Percentiles rank a stretch among this genome's conserved stretches.
These are phyloP conservation scores for Trichomalopsis sarcophagae DNA, from an alignment of 1,140 invertebrate genomes.

Conservation along the genomic window DNA sequence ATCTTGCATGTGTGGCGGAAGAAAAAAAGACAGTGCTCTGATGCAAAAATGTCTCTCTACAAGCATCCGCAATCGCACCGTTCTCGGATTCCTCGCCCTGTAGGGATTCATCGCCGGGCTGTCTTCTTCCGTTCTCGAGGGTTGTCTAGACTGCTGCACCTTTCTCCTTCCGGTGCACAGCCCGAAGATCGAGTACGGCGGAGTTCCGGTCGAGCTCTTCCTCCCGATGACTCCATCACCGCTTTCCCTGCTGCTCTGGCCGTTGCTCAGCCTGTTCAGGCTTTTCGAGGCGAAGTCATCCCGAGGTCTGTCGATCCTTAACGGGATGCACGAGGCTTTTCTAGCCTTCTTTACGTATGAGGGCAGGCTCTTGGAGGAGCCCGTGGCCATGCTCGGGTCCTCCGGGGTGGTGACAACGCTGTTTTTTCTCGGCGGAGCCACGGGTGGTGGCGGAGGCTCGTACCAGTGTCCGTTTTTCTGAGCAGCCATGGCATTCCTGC, in stretches of 20 bases:
- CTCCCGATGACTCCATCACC: constrained; percentile 49
- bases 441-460: background rate
- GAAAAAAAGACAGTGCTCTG: no score
- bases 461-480: constrained; percentile 41
- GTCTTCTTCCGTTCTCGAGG: constrained; percentile 56
- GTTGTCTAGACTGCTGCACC: constrained; percentile 32
- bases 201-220: constrained; percentile 56
- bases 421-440: background rate
- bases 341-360: constrained; percentile 60
- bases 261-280: constrained; percentile 33
- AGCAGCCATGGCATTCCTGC: background rate
- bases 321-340: constrained; percentile 63
- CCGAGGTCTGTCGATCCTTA: constrained; percentile 58
- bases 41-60: background rate
- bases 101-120: constrained; percentile 1
- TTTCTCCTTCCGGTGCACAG: constrained; percentile 69
- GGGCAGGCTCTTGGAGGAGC: constrained; percentile 64
- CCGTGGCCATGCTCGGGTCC: background rate
- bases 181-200: constrained; percentile 69
- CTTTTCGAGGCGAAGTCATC: constrained; percentile 39
- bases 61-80: constrained; percentile 32
- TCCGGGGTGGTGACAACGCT: background rate
- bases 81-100: constrained; percentile 37
- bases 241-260: constrained; percentile 56
- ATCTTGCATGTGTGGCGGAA: background rate